Percentiles rank a stretch among this genome's conserved stretches.
phyloP scores from a whole-genome alignment of 2,888 invertebrate species.

The Drosophila multiciliata region DNA sequence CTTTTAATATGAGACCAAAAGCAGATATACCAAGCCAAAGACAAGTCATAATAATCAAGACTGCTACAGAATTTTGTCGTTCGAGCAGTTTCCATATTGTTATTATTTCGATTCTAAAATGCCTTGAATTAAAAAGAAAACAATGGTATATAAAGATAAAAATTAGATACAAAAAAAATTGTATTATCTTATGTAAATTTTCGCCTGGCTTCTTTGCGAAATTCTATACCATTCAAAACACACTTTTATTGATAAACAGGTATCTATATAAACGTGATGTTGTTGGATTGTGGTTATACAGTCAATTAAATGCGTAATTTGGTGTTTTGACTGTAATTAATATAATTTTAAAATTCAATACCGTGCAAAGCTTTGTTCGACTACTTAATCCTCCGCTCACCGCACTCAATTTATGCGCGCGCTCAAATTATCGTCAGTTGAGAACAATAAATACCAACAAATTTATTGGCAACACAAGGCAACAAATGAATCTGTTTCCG shows the following conservation, averaged over 20 bases:
- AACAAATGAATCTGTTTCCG: slow-evolving; percentile 8
- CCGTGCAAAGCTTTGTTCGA: not conserved
- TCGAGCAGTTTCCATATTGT: slow-evolving; percentile 8
- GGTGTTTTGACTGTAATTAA: slow-evolving; percentile 72
- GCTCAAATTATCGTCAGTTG: slow-evolving; percentile 33
- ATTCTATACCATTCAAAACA: slow-evolving; percentile 9
- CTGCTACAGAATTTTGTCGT: slow-evolving; percentile 7
- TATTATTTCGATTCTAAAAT: slow-evolving; percentile 11
- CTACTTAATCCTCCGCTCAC: not conserved
- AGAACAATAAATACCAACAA: slow-evolving; percentile 49
- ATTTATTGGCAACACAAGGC: slow-evolving; percentile 23
- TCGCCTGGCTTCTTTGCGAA: slow-evolving; percentile 19
- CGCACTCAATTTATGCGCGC: not conserved
- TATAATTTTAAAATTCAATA: slow-evolving; percentile 40
- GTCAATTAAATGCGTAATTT: slow-evolving; percentile 68
- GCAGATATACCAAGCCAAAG: slow-evolving; percentile 10
- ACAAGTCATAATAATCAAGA: slow-evolving; percentile 9
- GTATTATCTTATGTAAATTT: slow-evolving; percentile 39
- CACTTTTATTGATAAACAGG: not conserved
- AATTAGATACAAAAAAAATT: slow-evolving; percentile 23
- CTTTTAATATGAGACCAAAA: slow-evolving; percentile 17
- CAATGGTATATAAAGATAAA: slow-evolving; percentile 11
- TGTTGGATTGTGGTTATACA: slow-evolving; percentile 13
- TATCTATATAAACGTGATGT: slow-evolving; percentile 9
- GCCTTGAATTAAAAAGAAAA: slow-evolving; percentile 1